Conservation (phyloP, 2,888 invertebrate genomes). For the Thumatha senex region DNA sequence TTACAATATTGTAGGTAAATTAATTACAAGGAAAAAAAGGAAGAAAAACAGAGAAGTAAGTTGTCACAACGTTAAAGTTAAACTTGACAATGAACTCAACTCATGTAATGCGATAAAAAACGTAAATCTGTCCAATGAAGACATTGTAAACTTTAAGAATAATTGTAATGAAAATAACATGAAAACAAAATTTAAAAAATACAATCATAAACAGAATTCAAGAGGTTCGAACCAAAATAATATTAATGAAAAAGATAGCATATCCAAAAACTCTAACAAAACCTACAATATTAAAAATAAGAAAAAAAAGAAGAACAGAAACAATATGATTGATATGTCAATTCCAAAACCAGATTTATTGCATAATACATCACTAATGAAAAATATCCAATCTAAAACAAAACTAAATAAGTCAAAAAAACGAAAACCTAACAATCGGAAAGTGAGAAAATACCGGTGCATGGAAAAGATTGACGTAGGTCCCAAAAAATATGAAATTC, state of each 20-base stretch:
- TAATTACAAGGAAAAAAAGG: constrained; percentile 51
- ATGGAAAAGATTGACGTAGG: constrained; percentile 18
- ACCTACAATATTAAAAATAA: not conserved
- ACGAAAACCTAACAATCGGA: constrained; percentile 22
- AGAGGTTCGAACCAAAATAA: not conserved
- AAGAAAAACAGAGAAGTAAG: constrained; percentile 10
- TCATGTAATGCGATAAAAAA: not conserved
- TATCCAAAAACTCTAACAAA: not conserved
- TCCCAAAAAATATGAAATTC: constrained; percentile 13
- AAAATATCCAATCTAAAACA: constrained; percentile 3
- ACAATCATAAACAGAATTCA: not conserved
- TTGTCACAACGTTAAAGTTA: not conserved
- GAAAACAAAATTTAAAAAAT: not conserved
- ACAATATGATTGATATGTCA: not conserved
- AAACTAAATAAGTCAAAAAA: constrained; percentile 17
- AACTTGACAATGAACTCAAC: not conserved
- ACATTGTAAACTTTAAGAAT: not conserved
- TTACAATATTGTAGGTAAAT: constrained; percentile 49
- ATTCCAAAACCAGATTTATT: not conserved
- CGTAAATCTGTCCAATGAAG: not conserved
- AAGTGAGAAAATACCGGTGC: constrained; percentile 19
- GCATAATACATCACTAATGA: not conserved
- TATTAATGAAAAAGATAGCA: not conserved
- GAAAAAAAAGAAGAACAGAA: not conserved
- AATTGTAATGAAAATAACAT: not conserved